Percentiles rank a stretch among this genome's conserved stretches.
Evolutionary conservation across 2,113 vertebrate genomes (phyloP).

Genomic region (Centropus bengalensis): DNA sequence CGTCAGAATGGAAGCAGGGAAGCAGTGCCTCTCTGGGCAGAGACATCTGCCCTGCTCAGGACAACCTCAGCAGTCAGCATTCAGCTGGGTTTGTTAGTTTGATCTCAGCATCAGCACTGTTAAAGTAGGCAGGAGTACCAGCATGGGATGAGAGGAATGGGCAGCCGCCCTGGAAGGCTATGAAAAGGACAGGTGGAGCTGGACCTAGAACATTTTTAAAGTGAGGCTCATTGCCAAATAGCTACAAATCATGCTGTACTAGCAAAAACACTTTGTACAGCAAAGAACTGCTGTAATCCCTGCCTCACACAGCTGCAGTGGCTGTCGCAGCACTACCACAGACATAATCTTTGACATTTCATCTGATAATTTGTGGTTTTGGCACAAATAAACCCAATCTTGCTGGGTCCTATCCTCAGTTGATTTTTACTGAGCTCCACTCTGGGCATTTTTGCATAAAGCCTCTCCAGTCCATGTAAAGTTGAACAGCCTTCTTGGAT

Average conservation of each 20-base stretch:
- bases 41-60: neutral
- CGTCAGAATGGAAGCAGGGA: neutral
- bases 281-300: neutral
- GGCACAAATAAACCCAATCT: neutral
- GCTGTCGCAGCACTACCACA: slow-evolving; percentile 12
- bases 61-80: neutral
- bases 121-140: neutral
- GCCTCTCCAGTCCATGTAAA: neutral
- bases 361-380: slow-evolving; percentile 30
- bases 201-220: neutral
- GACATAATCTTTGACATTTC: neutral
- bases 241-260: neutral
- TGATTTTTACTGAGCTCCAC: neutral
- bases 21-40: neutral
- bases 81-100: neutral
- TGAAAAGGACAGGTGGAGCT: slow-evolving; percentile 35
- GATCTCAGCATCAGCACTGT: neutral
- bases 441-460: neutral
- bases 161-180: slow-evolving; percentile 12
- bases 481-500: neutral
- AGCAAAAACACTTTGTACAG: neutral
- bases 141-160: neutral
- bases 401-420: neutral
- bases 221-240: slow-evolving; percentile 16
- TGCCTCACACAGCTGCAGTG: neutral